Evolutionary conservation across 2,113 vertebrate species (phyloP), one percentile per base, ranked within the genome.

Genomic region (Eublepharis macularius): DNA sequence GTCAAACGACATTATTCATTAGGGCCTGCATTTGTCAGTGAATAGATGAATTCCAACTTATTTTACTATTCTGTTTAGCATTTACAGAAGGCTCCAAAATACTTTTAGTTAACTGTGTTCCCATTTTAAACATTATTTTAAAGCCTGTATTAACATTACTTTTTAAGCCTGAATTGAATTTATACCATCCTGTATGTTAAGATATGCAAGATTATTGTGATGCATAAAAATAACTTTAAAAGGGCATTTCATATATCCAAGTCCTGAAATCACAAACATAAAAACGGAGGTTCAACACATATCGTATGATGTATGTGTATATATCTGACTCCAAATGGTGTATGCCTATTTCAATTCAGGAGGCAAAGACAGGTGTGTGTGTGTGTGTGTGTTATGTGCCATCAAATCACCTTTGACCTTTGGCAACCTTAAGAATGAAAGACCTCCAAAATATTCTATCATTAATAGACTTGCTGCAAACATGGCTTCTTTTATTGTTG

Each of bases 1-100:
- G 90, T 86, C 81, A 92, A 90, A 94, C 87, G 91, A 94, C 32
- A 76, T 90, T 92, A 94, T 93, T 94, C 90, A 92, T 85, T 73
- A 10, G 84, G 90, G 72, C 82, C 86, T 87, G 76, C 74, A 89
- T 88, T 91, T 86, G 65, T 92, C 92, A 94, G 69, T 80, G 89
- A 91, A 92, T 82, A 92, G 82, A 92, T 90, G 76, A 94, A 63
- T 89, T 63, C 86, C 32, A 70, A 81, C 89, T 92, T 95, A 87
- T 84, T 91, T 87, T 75, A 36, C 21, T 80, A 41, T 80, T 63
- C 43, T 21, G 24, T 69, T 36, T 84, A 1, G 0, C 54, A 85
- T 90, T 89, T 85, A 89, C 82, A 91, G 65, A 92, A 92, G 87
- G 87, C 87, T 88, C 68, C 75, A 80, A 90, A 93, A 86, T 89